These are phyloP conservation scores for Onychomys torridus DNA, from an alignment of 2,797 vertebrate species.

Conservation along the genomic window DNA sequence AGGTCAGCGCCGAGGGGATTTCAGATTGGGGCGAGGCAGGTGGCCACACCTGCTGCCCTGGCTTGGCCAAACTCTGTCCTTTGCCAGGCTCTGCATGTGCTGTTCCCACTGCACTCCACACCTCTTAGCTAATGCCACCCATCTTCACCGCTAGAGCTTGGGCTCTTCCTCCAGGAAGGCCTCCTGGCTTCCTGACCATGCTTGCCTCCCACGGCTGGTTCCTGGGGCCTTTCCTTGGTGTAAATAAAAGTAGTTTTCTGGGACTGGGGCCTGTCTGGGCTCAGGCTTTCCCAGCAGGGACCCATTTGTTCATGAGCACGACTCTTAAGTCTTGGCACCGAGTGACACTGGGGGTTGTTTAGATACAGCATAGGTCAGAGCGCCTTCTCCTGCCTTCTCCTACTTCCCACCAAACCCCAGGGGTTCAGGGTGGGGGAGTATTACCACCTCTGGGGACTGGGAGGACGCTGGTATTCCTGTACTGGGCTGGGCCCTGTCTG, in stretches of 20 bases:
- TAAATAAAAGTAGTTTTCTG: neutral
- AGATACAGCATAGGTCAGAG: neutral
- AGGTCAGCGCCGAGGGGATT: neutral
- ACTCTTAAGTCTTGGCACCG: neutral
- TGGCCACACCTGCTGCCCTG: too few relatives aligned
- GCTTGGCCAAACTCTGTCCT: neutral
- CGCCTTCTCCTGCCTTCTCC: neutral
- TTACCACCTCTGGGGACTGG: neutral
- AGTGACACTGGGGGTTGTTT: neutral
- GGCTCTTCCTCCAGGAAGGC: neutral
- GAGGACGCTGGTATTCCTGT: neutral
- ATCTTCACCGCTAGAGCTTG: neutral
- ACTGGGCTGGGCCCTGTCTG: neutral
- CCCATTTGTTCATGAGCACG: neutral
- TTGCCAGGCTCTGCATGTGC: neutral
- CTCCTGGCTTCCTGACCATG: neutral
- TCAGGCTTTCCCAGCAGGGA: too few relatives aligned
- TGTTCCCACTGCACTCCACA: accelerated
- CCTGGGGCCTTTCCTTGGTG: neutral
- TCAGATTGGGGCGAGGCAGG: neutral
- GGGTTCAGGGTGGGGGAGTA: neutral
- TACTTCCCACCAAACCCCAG: neutral
- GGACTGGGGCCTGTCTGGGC: neutral
- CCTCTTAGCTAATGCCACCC: neutral
- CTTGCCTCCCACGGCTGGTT: neutral